These are phyloP conservation scores for Pardalotus punctatus DNA, from an alignment of 2,113 vertebrate species.

Conservation along the genomic window DNA sequence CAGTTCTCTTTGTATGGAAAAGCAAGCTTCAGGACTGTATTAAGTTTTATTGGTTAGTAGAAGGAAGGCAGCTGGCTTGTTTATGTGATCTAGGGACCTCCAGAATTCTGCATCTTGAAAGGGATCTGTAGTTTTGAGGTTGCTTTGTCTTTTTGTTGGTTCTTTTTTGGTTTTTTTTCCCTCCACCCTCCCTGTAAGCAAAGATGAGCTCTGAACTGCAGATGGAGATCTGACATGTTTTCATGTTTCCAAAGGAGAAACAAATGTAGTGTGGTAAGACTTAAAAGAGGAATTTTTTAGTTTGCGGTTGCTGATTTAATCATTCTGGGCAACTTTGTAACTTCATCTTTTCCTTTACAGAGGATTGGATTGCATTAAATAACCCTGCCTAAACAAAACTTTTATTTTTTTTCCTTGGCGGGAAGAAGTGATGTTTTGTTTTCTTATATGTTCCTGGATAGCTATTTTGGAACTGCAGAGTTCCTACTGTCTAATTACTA, in stretches of 20 bases:
- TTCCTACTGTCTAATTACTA: not conserved
- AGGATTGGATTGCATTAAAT: not conserved
- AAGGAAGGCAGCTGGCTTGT: not conserved
- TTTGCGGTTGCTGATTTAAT: conserved; percentile 4
- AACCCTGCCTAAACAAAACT: not conserved
- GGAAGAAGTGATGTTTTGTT: not conserved
- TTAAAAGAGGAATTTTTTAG: conserved; percentile 1
- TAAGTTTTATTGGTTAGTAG: not conserved
- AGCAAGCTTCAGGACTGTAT: not conserved
- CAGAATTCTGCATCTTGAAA: not conserved
- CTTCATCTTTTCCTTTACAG: not conserved
- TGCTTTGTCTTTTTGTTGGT: not conserved
- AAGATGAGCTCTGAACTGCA: not conserved
- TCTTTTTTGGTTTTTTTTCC: not conserved
- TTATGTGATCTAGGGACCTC: not conserved
- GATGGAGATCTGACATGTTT: not conserved
- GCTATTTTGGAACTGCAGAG: not conserved
- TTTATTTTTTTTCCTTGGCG: not conserved
- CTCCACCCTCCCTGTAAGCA: not conserved
- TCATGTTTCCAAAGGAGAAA: not conserved
- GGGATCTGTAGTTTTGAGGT: not conserved
- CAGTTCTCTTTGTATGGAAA: not conserved
- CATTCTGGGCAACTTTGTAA: not conserved
- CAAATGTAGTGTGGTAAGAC: conserved; percentile 6
- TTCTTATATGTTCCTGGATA: not conserved